phyloP scores from a whole-genome alignment of 2,113 vertebrate species.

The Semnopithecus entellus region DNA sequence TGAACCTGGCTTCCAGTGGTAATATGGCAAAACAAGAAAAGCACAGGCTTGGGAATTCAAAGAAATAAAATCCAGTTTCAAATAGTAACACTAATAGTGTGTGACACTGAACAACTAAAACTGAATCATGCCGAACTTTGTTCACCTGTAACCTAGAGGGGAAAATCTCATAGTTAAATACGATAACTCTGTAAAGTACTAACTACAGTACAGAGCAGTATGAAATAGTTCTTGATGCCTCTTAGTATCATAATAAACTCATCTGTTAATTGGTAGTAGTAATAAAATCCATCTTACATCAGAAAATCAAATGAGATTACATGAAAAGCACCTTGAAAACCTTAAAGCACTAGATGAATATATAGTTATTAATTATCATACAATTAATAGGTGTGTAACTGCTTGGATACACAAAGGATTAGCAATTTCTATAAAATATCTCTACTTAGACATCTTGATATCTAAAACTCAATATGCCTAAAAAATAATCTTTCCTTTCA shows the following conservation, averaged over 20 bases:
- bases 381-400: neutral
- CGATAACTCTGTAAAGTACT: neutral
- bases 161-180: neutral
- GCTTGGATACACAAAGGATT: neutral
- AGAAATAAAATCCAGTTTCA: conserved; percentile 21
- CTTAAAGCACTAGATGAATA: conserved; percentile 21
- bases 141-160: neutral
- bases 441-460: neutral
- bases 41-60: neutral
- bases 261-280: neutral
- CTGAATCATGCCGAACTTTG: neutral
- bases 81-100: neutral
- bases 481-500: conserved; percentile 44
- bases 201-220: neutral
- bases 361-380: conserved; percentile 2
- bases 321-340: neutral
- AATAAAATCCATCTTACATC: conserved; percentile 11
- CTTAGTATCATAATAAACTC: neutral
- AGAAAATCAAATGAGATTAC: conserved; percentile 23
- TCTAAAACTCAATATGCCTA: conserved; percentile 30
- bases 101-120: neutral
- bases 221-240: neutral
- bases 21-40: neutral
- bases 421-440: conserved; percentile 6
- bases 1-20: neutral